These are phyloP conservation scores for Empis stercorea DNA, from an alignment of 2,888 invertebrate genomes.

Conservation along the genomic window DNA sequence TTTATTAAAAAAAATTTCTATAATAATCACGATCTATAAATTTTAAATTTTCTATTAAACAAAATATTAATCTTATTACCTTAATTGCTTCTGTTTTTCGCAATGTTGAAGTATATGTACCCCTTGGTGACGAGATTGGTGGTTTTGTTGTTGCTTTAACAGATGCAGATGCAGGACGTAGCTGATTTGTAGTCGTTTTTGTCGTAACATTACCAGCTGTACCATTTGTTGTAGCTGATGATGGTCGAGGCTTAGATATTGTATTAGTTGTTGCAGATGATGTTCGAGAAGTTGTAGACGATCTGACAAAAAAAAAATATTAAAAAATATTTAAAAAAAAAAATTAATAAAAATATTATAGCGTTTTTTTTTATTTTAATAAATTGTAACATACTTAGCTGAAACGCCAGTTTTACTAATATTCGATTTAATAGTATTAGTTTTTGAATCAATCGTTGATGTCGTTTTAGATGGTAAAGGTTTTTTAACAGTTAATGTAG, in stretches of 20 bases:
- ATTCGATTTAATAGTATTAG: not conserved
- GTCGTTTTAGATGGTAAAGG: not conserved
- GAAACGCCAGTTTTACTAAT: slow-evolving; percentile 4
- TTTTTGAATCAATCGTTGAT: not conserved
- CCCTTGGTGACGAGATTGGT: not conserved
- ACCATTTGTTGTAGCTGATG: not conserved
- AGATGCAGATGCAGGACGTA: not conserved
- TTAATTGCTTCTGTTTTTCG: no score
- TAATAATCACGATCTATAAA: no score
- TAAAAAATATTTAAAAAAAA: not conserved
- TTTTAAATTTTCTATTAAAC: no score
- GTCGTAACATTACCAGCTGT: no score
- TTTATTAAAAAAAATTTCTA: no score
- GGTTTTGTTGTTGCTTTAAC: not conserved
- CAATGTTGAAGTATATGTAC: no score
- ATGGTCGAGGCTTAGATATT: slow-evolving; percentile 2
- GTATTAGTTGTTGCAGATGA: slow-evolving; percentile 1
- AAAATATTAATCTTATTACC: no score
- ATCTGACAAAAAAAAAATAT: not conserved
- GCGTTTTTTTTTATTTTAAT: not conserved
- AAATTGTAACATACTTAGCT: slow-evolving; percentile 1
- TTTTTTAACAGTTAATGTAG: not conserved
- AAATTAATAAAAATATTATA: no score
- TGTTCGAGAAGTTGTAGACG: slow-evolving; percentile 2
- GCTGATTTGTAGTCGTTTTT: not conserved